Evolutionary conservation across 1,140 invertebrate species (phyloP).

Genomic region (Hyles vespertilio): DNA sequence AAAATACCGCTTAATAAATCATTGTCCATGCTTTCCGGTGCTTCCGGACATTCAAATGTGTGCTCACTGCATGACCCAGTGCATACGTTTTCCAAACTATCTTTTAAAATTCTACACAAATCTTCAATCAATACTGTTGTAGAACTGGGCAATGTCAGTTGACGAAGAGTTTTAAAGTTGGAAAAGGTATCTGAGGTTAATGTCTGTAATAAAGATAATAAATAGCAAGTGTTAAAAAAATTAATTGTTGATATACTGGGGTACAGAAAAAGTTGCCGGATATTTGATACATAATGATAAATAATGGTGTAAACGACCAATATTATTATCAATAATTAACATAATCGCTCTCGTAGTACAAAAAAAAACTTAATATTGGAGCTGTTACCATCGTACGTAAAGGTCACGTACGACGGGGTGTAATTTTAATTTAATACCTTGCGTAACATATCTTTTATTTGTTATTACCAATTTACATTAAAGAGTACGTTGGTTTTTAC

Average conservation of each 20-base stretch:
- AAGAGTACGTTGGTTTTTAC: too few relatives aligned
- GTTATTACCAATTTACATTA: too few relatives aligned
- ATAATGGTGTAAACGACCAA: too few relatives aligned
- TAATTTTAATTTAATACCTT: too few relatives aligned
- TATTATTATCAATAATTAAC: too few relatives aligned
- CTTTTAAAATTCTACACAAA: slow-evolving; percentile 42
- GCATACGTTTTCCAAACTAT: slow-evolving; percentile 48
- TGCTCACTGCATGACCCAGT: slow-evolving; percentile 39
- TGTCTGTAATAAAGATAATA: slow-evolving; percentile 38
- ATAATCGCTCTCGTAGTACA: too few relatives aligned
- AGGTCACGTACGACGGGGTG: too few relatives aligned
- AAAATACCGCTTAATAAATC: slow-evolving; percentile 40
- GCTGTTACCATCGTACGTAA: too few relatives aligned
- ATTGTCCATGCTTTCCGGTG: slow-evolving; percentile 32
- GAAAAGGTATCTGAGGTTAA: slow-evolving; percentile 43
- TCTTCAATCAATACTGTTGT: slow-evolving; percentile 36
- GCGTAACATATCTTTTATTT: too few relatives aligned
- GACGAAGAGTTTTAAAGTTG: slow-evolving; percentile 44
- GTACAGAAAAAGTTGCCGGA: too few relatives aligned
- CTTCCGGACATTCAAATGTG: slow-evolving; percentile 44
- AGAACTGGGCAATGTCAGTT: slow-evolving; percentile 43
- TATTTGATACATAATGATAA: too few relatives aligned
- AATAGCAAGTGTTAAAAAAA: slow-evolving; percentile 1
- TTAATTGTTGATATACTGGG: neutral
- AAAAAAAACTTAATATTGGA: too few relatives aligned